These are phyloP conservation scores for Discoglossus pictus DNA, from an alignment of 2,797 vertebrate genomes.

Conservation along the genomic window DNA sequence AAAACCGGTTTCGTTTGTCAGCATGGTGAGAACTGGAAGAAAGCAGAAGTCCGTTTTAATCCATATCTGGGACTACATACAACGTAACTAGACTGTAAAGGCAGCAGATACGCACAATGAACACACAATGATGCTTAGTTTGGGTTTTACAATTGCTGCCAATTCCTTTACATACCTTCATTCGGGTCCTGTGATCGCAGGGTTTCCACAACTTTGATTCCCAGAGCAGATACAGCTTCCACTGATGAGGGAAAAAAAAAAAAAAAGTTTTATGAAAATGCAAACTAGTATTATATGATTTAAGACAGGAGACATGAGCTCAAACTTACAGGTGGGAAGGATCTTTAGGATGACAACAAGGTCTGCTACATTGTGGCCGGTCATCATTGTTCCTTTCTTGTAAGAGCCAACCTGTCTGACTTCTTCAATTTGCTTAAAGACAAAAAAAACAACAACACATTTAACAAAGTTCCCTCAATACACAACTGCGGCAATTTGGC, in stretches of 20 bases:
- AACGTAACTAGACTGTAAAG: slow-evolving; percentile 11
- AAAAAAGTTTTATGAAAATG: too few relatives aligned
- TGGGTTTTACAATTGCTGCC: too few relatives aligned
- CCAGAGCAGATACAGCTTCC: slow-evolving; percentile 92
- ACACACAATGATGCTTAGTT: too few relatives aligned
- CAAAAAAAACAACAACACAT: background rate
- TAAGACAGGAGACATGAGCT: fast-evolving
- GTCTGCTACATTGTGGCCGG: slow-evolving; percentile 93
- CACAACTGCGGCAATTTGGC: too few relatives aligned
- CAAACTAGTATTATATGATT: too few relatives aligned
- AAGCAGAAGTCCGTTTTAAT: too few relatives aligned
- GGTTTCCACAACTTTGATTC: slow-evolving; percentile 94
- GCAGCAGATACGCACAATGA: too few relatives aligned
- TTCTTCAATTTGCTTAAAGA: slow-evolving; percentile 91
- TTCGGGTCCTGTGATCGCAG: slow-evolving; percentile 87
- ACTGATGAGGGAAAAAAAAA: slow-evolving; percentile 69
- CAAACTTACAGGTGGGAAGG: slow-evolving; percentile 85
- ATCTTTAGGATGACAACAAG: slow-evolving; percentile 96
- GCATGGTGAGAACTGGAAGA: slow-evolving; percentile 87
- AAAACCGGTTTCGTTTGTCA: slow-evolving; percentile 95
- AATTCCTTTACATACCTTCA: slow-evolving; percentile 84
- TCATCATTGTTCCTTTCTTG: slow-evolving; percentile 97
- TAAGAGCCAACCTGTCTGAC: slow-evolving; percentile 96
- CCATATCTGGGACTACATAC: too few relatives aligned
- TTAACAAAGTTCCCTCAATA: fast-evolving